Base-by-base conservation (phyloP, 2,113 vertebrate genomes). In the Callorhinus ursinus region DNA sequence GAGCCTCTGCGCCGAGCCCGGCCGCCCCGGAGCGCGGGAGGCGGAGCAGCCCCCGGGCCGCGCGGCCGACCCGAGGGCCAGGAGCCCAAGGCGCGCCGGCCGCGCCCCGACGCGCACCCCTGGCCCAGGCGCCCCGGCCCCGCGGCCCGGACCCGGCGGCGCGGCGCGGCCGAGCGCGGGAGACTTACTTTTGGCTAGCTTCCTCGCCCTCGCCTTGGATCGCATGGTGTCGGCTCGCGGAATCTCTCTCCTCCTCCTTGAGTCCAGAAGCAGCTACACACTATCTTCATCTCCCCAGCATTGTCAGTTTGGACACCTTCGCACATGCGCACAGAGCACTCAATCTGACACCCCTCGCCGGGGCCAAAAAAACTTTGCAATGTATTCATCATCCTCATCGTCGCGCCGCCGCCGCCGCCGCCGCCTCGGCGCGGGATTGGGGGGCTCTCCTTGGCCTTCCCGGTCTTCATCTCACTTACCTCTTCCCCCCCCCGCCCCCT, bases 251-350 rank as follows among this genome's bases (percentile, higher is more conserved):
- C 99, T 99, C 99, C 99, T 99, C 99, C 99, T 99, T 98, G 99
- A 99, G 99, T 99, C 99, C 99, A 99, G 99, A 99, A 99, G 99
- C 99, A 99, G 99, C 99, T 99, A 99, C 99, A 99, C 99, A 99
- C 99, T 99, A 99, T 99, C 99, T 99, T 99, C 99, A 99, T 99
- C 99, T 99, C 99, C 99, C 99, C 98, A 99, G 99, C 99, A 99
- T 99, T 99, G 99, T 99, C 99, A 99, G 99, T 99, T 99, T 99
- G 99, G 99, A 99, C 99, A 99, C 99, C 99, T 99, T 99, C 99
- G 99, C 99, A 99, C 99, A 99, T 99, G 99, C 99, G 99, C 99
- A 99, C 99, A 99, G 99, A 99, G 99, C 99, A 98, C 99, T 99
- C 99, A 99, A 99, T 99, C 99, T 99, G 99, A 99, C 99, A 99